phyloP scores from a whole-genome alignment of 2,113 vertebrate genomes.

The Rhipidura dahli region DNA sequence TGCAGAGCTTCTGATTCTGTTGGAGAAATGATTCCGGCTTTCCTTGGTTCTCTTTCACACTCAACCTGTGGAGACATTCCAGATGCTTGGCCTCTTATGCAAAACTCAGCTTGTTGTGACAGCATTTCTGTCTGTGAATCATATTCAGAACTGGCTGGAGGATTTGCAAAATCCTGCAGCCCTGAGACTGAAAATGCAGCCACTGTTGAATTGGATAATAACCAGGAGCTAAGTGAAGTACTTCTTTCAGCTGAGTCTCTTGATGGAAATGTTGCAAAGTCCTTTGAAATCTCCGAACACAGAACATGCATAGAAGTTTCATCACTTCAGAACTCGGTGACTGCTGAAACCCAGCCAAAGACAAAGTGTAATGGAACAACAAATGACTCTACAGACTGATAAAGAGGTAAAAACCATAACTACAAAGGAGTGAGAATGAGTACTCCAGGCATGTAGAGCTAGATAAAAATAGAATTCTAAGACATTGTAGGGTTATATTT shows the following conservation, averaged over 20 bases:
- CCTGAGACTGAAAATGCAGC: constrained; percentile 43
- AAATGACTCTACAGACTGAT: not conserved
- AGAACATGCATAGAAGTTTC: not conserved
- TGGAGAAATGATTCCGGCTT: constrained; percentile 70
- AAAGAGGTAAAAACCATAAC: constrained; percentile 61
- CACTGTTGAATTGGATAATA: constrained; percentile 8
- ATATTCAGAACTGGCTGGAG: constrained; percentile 61
- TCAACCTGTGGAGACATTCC: constrained; percentile 68
- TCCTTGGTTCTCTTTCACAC: constrained; percentile 71
- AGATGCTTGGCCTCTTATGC: constrained; percentile 80
- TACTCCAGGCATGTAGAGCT: not conserved
- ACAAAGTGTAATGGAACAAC: not conserved
- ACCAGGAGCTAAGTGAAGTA: constrained; percentile 31
- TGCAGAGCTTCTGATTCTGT: constrained; percentile 66
- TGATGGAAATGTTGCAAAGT: constrained; percentile 20
- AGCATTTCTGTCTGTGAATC: constrained; percentile 67
- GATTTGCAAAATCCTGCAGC: constrained; percentile 40
- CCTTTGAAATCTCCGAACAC: not conserved
- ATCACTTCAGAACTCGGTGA: not conserved
- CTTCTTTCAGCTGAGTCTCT: not conserved
- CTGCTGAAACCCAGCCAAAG: not conserved
- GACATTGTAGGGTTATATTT: not conserved
- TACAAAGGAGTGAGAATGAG: not conserved
- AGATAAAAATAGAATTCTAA: not conserved
- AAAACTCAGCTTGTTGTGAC: constrained; percentile 57